phyloP scores from a whole-genome alignment of 2,888 invertebrate genomes.

The Operophtera brumata region DNA sequence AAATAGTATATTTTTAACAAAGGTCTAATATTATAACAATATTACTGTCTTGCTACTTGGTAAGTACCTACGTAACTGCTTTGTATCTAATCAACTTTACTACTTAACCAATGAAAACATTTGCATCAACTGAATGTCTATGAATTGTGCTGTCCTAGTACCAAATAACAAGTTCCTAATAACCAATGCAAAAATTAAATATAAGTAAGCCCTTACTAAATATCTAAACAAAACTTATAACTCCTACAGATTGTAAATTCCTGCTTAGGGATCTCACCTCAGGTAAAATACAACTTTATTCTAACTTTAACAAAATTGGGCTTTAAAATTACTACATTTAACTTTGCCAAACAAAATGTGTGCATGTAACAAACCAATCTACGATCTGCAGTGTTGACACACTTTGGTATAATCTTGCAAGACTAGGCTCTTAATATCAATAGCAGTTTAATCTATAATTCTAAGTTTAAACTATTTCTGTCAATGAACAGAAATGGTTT shows the following conservation, averaged over 20 bases:
- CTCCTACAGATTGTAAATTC: conserved; percentile 1
- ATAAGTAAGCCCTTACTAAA: conserved; percentile 20
- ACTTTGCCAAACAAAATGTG: background rate
- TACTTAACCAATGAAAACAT: conserved; percentile 28
- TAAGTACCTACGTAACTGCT: conserved; percentile 21
- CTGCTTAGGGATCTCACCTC: background rate
- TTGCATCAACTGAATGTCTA: conserved; percentile 26
- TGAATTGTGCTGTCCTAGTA: conserved; percentile 32
- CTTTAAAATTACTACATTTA: background rate
- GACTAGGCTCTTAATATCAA: no score
- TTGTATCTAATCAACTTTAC: conserved; percentile 19
- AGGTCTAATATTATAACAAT: conserved; percentile 38
- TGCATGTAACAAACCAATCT: background rate
- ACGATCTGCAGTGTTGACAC: background rate
- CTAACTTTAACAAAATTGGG: conserved; percentile 16
- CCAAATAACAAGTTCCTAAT: conserved; percentile 13
- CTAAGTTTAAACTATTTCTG: no score
- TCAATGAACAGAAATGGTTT: no score
- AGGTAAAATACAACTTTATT: conserved; percentile 4
- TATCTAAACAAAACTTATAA: conserved; percentile 25
- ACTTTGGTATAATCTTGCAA: conserved; percentile 6
- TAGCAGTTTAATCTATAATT: no score
- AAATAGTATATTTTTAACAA: conserved; percentile 48
- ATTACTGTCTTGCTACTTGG: conserved; percentile 32
- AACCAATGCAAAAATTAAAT: conserved; percentile 17